Evolutionary conservation across 1,140 invertebrate genomes (phyloP).

Genomic region (Drepana arcuata): DNA sequence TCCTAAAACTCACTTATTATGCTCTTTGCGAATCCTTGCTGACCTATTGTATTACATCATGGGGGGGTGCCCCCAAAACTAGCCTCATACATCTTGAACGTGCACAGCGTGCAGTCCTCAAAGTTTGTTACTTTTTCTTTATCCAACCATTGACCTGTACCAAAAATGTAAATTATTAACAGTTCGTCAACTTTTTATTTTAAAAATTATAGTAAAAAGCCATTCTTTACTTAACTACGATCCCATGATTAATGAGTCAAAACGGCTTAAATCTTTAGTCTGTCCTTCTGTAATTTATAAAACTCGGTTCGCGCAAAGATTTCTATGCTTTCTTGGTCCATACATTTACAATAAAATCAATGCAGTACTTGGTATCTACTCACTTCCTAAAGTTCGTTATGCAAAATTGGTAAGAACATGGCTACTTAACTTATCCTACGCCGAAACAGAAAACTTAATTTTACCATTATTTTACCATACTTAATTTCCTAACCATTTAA

Average conservation of each 20-base stretch:
- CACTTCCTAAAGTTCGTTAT: too few relatives aligned
- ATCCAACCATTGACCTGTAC: background rate
- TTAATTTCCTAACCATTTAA: too few relatives aligned
- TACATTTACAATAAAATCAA: conserved; percentile 1
- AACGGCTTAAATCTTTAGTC: background rate
- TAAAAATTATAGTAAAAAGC: background rate
- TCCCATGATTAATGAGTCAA: background rate
- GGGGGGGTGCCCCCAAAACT: conserved; percentile 8
- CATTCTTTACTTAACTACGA: background rate
- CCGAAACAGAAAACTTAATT: too few relatives aligned
- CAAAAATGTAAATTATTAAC: background rate
- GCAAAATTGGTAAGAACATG: too few relatives aligned
- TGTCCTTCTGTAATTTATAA: background rate
- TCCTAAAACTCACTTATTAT: conserved; percentile 1
- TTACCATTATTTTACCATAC: too few relatives aligned
- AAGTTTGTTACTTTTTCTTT: background rate
- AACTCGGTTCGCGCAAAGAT: background rate
- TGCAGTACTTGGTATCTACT: too few relatives aligned
- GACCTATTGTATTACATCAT: conserved; percentile 7
- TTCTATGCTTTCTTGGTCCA: background rate
- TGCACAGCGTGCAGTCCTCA: conserved; percentile 8
- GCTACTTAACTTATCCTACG: too few relatives aligned
- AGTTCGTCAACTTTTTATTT: background rate
- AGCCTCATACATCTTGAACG: conserved; percentile 2
- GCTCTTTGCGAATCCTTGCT: conserved; percentile 5